Percentiles rank a stretch among this genome's conserved stretches.
phyloP scores from a whole-genome alignment of 2,797 vertebrate species.

The Serranus cabrilla region DNA sequence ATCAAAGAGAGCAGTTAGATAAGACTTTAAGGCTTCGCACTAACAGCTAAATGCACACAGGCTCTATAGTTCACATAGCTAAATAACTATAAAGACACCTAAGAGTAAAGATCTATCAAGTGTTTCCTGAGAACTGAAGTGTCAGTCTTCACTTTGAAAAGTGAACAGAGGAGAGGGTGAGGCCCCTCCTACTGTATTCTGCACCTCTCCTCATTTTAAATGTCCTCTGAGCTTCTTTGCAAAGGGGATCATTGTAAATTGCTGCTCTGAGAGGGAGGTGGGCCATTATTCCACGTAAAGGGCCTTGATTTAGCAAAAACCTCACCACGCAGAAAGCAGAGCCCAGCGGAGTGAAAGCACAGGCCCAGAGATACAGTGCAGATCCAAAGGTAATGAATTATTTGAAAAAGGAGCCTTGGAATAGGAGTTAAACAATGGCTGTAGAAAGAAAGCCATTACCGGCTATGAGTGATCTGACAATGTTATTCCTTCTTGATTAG shows the following conservation, averaged over 20 bases:
- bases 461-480: slow-evolving; percentile 3
- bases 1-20: slow-evolving; percentile 13
- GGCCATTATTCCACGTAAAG: slow-evolving; percentile 28
- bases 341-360: slow-evolving; percentile 7
- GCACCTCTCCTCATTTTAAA: slow-evolving; percentile 21
- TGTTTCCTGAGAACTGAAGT: slow-evolving; percentile 18
- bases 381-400: slow-evolving; percentile 45
- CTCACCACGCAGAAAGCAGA: slow-evolving; percentile 14
- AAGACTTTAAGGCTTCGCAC: slow-evolving; percentile 13
- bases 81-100: slow-evolving; percentile 28
- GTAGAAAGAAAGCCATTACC: background rate
- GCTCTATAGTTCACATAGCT: slow-evolving; percentile 12
- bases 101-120: slow-evolving; percentile 13
- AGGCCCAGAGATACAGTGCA: slow-evolving; percentile 8
- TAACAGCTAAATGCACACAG: slow-evolving; percentile 19
- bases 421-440: slow-evolving; percentile 33
- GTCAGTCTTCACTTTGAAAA: slow-evolving; percentile 38
- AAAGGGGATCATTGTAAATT: slow-evolving; percentile 34
- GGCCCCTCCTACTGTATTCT: slow-evolving; percentile 28
- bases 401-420: slow-evolving; percentile 5
- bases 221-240: slow-evolving; percentile 37
- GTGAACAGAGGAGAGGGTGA: slow-evolving; percentile 20
- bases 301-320: slow-evolving; percentile 35
- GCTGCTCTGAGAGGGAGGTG: slow-evolving; percentile 19
- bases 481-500: background rate